Evolutionary conservation across 2,113 vertebrate genomes (phyloP), one percentile per base, ranked within the genome.

Genomic region (Aptenodytes forsteri): DNA sequence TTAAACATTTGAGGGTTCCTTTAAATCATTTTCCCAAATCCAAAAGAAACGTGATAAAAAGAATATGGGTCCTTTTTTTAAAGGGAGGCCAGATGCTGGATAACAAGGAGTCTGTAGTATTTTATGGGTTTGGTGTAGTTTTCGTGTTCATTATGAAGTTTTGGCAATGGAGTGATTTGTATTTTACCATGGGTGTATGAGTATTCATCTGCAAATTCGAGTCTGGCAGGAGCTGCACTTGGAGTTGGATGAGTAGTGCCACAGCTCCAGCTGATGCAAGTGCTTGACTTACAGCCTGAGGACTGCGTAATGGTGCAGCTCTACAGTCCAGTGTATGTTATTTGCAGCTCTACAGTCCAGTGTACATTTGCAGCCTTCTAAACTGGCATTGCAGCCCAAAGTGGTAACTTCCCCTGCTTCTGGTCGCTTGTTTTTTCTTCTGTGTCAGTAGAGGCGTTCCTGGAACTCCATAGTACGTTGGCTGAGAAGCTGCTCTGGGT

Each of bases 321-420:
- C 18, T 85, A 1, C 22, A 38, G n/a, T 16, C 56, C 5, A 0
- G 8, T 29, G 25, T 54, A 6, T 3, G 4, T 67, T 30, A 5
- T 67, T 30, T 42, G 38, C 27, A 46, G 49, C 42, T 71, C 18
- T 84, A 1, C 22, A 38, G n/a, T 16, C 56, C 4, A 0, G 8
- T 34, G 21, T 54, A 5, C 3, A 4, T 69, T 32, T 44, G 40
- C 27, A 46, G 50, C 42, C 22, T 21, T 16, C 26, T 42, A 2
- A 75, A 71, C 55, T 22, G 55, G 6, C 11, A 1, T 30, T n/a
- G 54, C 49, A 66, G 21, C 59, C 50, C 44, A 0, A 2, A 26
- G 26, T 16, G 30, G 16, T 25, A 42, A 30, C 34, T 88, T 81
- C 2, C 2, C 9, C 23, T 86, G 36, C 23, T 86, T 58, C 42